Evolutionary conservation across 2,113 vertebrate genomes (phyloP), one percentile per base, ranked within the genome.

Genomic region (Tyto alba): DNA sequence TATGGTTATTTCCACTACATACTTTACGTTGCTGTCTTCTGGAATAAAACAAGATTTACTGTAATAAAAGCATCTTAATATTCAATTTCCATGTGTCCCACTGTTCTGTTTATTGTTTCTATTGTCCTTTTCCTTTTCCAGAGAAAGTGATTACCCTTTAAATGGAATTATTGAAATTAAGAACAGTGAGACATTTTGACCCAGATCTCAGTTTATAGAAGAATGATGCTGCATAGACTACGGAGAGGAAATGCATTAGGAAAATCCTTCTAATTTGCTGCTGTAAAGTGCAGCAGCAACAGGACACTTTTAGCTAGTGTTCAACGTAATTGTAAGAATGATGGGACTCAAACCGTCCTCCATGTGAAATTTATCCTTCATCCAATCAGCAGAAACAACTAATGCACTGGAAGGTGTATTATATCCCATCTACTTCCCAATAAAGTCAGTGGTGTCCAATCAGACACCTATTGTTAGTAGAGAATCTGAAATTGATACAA

Each of bases 401-500:
- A 97, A 98, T 97, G 97, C 97, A 75, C 95, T 96, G 96, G 90
- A 95, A 96, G 92, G 95, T 91, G 72, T 97, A 98, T 98, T 98
- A 97, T 84, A 97, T 93, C 93, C 97, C 95, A 95, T 97, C 97
- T 97, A 97, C 97, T 98, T 97, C 93, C 97, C 97, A 96, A 98
- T 98, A 98, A 98, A 98, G 97, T 95, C 98, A 95, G 96, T 95
- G 98, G 97, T 96, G 92, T 98, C 97, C 97, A 98, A 97, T 98
- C 98, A 98, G 98, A 96, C 97, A 95, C 96, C 98, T 98, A 98
- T 98, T 98, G 98, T 98, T 97, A 97, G 93, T 53, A 96, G 95
- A 98, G 97, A 97, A 97, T 97, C 97, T 98, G 98, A 98, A 98
- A 98, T 97, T 97, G 98, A 98, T 98, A 98, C 97, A 98, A 97